Conservation (phyloP, 1,140 invertebrate species). For the Ceratina japonica region DNA sequence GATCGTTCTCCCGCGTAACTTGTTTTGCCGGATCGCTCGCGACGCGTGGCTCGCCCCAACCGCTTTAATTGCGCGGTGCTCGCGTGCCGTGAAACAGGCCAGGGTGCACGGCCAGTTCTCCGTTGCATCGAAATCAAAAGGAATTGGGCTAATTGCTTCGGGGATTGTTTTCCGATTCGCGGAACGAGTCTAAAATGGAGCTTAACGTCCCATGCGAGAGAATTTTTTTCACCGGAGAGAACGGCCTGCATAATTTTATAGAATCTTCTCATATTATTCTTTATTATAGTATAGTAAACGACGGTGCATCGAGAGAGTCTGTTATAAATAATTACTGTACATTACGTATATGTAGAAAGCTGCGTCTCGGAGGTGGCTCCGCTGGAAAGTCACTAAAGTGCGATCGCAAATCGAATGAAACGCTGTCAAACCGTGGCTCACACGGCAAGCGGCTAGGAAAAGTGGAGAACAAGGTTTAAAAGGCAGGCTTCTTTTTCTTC, state of each 20-base stretch:
- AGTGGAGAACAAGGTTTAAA: slow-evolving; percentile 78
- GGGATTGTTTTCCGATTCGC: not conserved
- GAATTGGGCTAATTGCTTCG: slow-evolving; percentile 20
- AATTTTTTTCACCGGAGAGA: not conserved
- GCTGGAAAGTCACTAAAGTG: not conserved
- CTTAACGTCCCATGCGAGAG: too few relatives aligned
- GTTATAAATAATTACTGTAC: too few relatives aligned
- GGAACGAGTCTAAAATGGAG: not conserved
- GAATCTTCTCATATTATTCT: too few relatives aligned
- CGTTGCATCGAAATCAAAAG: slow-evolving; percentile 29
- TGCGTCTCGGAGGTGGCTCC: too few relatives aligned
- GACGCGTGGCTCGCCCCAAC: not conserved
- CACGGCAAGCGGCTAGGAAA: slow-evolving; percentile 54
- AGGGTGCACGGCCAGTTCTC: not conserved
- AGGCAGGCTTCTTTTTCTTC: slow-evolving; percentile 69
- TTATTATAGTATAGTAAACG: too few relatives aligned
- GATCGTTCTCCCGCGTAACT: slow-evolving; percentile 66
- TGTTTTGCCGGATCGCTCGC: slow-evolving; percentile 39
- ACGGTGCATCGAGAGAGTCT: too few relatives aligned
- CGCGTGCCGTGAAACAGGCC: not conserved
- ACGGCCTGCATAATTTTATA: too few relatives aligned
- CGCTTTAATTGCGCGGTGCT: slow-evolving; percentile 9
- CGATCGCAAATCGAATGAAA: slow-evolving; percentile 23
- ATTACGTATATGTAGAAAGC: too few relatives aligned
- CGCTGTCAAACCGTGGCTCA: slow-evolving; percentile 29